Conservation (phyloP, 30 jellyfish, hydroid and myxozoan species). For the Catostylus mosaicus region DNA sequence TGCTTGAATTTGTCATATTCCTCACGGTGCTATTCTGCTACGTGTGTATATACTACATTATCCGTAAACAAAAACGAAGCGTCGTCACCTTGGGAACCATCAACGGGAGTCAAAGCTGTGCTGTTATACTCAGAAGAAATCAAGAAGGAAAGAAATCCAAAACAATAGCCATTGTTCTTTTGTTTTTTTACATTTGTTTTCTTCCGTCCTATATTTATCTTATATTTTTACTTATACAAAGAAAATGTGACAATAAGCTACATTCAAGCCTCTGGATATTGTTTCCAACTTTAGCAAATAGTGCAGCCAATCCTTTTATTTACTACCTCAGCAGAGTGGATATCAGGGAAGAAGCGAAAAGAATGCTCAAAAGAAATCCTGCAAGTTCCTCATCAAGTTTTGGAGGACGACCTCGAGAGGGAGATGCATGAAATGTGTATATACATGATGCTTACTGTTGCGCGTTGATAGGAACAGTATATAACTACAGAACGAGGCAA, state of each 20-base stretch:
- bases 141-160: constrained; percentile 2
- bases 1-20: constrained; percentile 2
- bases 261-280: background rate
- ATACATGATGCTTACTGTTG: too few species aligned
- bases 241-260: background rate
- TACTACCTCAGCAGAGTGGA: constrained; percentile 9
- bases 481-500: too few species aligned
- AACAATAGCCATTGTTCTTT: constrained; percentile 18
- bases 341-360: constrained; percentile 11
- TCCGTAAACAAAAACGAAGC: background rate
- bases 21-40: constrained; percentile 8
- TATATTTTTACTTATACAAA: background rate
- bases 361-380: background rate
- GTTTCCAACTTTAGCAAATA: background rate
- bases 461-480: too few species aligned
- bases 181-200: constrained; percentile 7
- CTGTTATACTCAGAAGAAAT: background rate
- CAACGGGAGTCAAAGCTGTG: background rate
- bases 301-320: constrained; percentile 12
- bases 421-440: background rate
- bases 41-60: background rate
- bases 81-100: background rate
- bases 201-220: constrained; percentile 20
- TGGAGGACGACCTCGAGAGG: background rate
- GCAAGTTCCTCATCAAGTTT: background rate